A percentile compares a stretch with the other conserved stretches of the same genome.
These are phyloP conservation scores for Microtus oregoni DNA, from an alignment of 2,113 vertebrate genomes.

Conservation along the genomic window DNA sequence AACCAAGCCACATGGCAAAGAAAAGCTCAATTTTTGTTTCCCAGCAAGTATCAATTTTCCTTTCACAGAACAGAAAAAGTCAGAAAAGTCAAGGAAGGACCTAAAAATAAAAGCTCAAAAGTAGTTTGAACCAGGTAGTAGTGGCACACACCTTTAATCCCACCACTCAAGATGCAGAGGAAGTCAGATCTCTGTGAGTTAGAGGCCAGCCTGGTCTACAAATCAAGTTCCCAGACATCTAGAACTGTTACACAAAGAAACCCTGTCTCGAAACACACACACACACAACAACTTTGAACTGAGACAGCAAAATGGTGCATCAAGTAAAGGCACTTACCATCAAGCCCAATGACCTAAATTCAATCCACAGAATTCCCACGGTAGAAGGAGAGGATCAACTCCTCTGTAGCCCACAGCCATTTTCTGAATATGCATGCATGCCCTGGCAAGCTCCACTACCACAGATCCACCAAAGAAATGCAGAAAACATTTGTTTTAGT, in stretches of 20 bases:
- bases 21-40: slow-evolving; percentile 35
- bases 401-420: background rate
- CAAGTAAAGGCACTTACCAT: background rate
- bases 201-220: no score
- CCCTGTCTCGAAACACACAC: no score
- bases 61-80: no score
- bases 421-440: background rate
- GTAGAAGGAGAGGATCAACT: background rate
- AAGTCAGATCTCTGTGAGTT: no score
- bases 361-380: background rate
- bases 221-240: no score
- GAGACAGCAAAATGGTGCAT: background rate
- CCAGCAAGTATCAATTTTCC: no score
- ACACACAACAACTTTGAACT: background rate
- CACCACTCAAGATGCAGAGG: no score
- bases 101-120: no score
- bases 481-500: background rate
- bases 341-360: background rate
- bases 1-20: slow-evolving; percentile 30
- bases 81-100: no score
- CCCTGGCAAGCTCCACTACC: background rate
- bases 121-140: no score
- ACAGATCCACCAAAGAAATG: background rate
- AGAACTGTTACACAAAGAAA: no score
- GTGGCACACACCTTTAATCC: no score